These are phyloP conservation scores for Archegozetes longisetosus DNA, from an alignment of 1,140 invertebrate genomes.

Conservation along the genomic window DNA sequence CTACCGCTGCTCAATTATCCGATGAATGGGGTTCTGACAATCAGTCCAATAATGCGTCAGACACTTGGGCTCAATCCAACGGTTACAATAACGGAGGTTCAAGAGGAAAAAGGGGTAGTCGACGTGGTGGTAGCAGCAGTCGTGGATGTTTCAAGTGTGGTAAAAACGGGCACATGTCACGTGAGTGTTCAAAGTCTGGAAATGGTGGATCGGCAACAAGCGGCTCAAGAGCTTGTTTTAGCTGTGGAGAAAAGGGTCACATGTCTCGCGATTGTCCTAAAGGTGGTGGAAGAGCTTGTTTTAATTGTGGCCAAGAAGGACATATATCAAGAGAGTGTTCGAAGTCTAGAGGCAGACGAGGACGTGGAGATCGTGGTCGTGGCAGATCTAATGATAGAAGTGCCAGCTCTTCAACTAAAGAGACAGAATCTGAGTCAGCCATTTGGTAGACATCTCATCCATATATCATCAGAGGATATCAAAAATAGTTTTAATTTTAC, in stretches of 20 bases:
- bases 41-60: neutral
- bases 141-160: conserved; percentile 23
- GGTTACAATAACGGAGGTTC: neutral
- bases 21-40: neutral
- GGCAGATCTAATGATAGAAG: too few species aligned
- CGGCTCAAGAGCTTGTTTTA: conserved; percentile 14
- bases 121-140: neutral
- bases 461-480: too few species aligned
- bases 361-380: neutral
- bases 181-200: conserved; percentile 26
- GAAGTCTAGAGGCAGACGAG: neutral
- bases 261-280: conserved; percentile 29
- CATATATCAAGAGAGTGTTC: conserved; percentile 24
- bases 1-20: too few species aligned
- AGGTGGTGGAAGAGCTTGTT: conserved; percentile 13
- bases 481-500: too few species aligned
- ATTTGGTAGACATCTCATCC: too few species aligned
- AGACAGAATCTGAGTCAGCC: too few species aligned
- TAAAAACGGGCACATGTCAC: conserved; percentile 27
- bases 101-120: too few species aligned
- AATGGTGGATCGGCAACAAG: neutral
- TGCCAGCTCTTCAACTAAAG: too few species aligned
- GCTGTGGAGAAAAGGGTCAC: conserved; percentile 29
- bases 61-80: neutral
- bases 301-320: conserved; percentile 20